phyloP scores from a whole-genome alignment of 2,113 vertebrate species.

The Trichechus manatus region DNA sequence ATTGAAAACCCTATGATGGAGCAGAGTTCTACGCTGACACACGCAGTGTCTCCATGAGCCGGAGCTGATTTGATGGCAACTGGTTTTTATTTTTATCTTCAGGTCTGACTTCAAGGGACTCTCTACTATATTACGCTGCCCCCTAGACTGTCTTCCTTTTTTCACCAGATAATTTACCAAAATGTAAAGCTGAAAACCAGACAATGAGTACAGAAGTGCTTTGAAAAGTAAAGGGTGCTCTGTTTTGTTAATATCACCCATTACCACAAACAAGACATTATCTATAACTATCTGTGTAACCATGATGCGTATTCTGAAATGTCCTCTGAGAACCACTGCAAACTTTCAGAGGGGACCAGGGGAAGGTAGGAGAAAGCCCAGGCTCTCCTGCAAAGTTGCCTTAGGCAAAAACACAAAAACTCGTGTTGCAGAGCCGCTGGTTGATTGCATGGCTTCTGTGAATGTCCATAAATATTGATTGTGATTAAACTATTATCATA shows the following conservation, averaged over 20 bases:
- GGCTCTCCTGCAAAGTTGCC: background rate
- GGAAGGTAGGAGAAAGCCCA: background rate
- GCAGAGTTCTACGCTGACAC: background rate
- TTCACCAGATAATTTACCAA: background rate
- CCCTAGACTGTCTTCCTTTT: background rate
- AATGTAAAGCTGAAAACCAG: background rate
- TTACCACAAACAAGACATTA: background rate
- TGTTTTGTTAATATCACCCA: background rate
- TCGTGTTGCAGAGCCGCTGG: background rate
- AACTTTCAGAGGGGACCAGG: background rate
- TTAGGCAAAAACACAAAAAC: background rate
- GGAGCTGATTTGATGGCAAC: background rate
- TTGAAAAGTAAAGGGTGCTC: background rate
- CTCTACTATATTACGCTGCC: background rate
- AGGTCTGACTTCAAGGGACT: background rate
- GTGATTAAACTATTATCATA: constrained; percentile 76
- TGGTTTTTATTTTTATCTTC: background rate
- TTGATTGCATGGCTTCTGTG: constrained; percentile 24
- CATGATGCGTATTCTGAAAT: background rate
- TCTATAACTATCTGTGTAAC: background rate
- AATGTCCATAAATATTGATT: constrained; percentile 76
- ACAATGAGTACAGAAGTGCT: background rate
- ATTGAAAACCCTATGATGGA: background rate
- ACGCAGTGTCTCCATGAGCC: background rate
- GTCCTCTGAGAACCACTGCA: background rate